Conservation (phyloP, 2,888 invertebrate genomes). For the Perdita meconis region DNA sequence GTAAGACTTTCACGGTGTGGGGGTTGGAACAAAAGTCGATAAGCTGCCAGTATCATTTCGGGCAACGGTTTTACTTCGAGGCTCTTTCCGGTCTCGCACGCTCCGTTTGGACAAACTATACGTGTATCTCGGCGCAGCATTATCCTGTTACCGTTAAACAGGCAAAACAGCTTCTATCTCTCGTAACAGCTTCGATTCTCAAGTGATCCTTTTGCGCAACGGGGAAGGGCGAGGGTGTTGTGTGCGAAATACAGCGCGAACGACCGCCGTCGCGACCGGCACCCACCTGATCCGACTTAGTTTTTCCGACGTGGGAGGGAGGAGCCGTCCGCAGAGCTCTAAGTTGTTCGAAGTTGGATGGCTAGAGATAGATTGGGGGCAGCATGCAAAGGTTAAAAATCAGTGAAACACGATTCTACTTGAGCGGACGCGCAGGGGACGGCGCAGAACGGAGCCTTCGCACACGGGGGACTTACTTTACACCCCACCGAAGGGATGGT, state of each 20-base stretch:
- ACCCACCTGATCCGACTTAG: slow-evolving; percentile 94
- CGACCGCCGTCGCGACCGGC: slow-evolving; percentile 34
- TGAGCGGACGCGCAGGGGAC: neutral
- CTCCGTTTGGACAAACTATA: slow-evolving; percentile 18
- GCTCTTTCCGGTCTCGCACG: slow-evolving; percentile 19
- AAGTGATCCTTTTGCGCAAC: neutral
- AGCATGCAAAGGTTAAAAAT: slow-evolving; percentile 82
- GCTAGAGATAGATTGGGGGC: slow-evolving; percentile 86
- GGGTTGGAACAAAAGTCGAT: slow-evolving; percentile 38
- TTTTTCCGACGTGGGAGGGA: slow-evolving; percentile 93
- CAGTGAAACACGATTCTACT: slow-evolving; percentile 55
- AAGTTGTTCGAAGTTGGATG: slow-evolving; percentile 91
- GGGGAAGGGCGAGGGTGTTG: too few species aligned
- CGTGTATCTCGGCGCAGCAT: slow-evolving; percentile 4
- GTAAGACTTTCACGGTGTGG: slow-evolving; percentile 29
- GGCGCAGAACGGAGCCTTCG: neutral
- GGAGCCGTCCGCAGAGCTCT: slow-evolving; percentile 93
- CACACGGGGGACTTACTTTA: slow-evolving; percentile 48
- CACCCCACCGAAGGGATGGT: slow-evolving; percentile 53
- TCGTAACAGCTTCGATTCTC: slow-evolving; percentile 5
- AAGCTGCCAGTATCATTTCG: slow-evolving; percentile 30
- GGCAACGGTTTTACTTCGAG: slow-evolving; percentile 20
- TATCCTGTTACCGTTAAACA: slow-evolving; percentile 15
- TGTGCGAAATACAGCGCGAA: neutral
- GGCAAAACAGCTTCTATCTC: neutral